Evolutionary conservation across 2,888 invertebrate species (phyloP), one percentile per base, ranked within the genome.

Genomic region (Orthosia gracilis): DNA sequence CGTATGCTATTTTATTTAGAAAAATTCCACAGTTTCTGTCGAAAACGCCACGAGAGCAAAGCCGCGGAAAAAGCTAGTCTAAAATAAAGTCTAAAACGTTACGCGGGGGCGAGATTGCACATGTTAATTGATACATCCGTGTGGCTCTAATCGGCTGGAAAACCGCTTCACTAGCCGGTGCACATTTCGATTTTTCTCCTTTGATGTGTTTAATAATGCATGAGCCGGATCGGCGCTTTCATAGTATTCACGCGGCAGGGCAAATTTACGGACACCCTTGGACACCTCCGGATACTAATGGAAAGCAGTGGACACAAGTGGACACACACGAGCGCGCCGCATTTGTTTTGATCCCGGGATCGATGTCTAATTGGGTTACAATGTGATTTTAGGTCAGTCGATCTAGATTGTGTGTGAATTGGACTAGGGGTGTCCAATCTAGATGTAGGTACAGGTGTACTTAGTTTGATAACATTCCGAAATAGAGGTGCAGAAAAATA

Each of bases 171-270:
- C 96, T 93, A 90, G 90, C 91, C 95, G 93, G 78, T 96, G 96
- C 92, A 93, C 96, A 96, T 94, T 95, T 94, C 94, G 94, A 96
- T 96, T 96, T 96, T 96, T 96, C 96, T 96, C 95, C 96, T 96
- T 96, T 96, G 96, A 96, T 96, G 95, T 96, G 96, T 96, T 95
- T 93, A 95, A 95, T 95, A 96, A 95, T 95, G 94, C 95, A 95
- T 95, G 94, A 91, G 92, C 91, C 92, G 90, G 91, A 92, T 89
- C 92, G 92, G 87, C 87, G 92, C 90, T 88, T 84, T 88, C 84
- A 76, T 80, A 85, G 83, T 85, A 88, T 87, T 81, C 89, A 88
- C 87, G 89, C 81, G 88, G 87, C 71, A 62, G 66, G 66, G 81
- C 82, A 81, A 87, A 82, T 87, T 87, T 85, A 76, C 83, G 73